Base-by-base conservation (phyloP, 2,888 invertebrate genomes). In the Habrosyne pyritoides region DNA sequence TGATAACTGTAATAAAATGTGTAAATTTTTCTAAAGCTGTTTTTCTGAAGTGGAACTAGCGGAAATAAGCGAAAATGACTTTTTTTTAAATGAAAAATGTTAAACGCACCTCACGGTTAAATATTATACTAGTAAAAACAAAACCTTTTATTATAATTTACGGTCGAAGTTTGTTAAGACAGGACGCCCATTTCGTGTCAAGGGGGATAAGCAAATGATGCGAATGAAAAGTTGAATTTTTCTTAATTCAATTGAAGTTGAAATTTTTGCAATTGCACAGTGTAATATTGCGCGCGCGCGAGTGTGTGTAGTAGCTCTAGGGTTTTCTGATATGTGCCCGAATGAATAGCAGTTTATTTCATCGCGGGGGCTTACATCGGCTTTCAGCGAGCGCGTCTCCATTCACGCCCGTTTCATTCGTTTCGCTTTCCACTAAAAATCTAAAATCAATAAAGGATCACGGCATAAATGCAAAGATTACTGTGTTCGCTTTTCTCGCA, bases 381-480 rank as follows among this genome's bases (percentile, higher is more conserved):
- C 88, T 91, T 91, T 91, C 79, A 81, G 75, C 83, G 82, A 71
- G 78, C 89, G 83, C 88, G 86, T 90, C 89, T 90, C 91, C 88
- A 91, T 92, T 92, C 91, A 91, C 79, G 74, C 83, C 74, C 65
- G 83, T 84, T 91, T 89, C 90, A 92, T 91, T 91, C 91, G 90
- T 89, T 89, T 84, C 89, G 87, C 73, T 90, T 88, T 86, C 86
- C 85, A 86, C 90, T 91, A 91, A 91, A 91, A 92, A 92, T 91
- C 91, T 91, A 91, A 92, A 92, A 92, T 92, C 91, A 91, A 91
- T 91, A 91, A 91, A 90, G 91, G 91, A 91, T 92, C 91, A 90
- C 81, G 77, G 87, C 77, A 89, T 91, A 91, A 92, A 91, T 91
- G 91, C 91, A 90, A 91, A 92, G 92, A 92, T 92, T 92, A 92